Base-by-base conservation (phyloP, 2,888 invertebrate genomes). In the Cryptocephalus moraei region DNA sequence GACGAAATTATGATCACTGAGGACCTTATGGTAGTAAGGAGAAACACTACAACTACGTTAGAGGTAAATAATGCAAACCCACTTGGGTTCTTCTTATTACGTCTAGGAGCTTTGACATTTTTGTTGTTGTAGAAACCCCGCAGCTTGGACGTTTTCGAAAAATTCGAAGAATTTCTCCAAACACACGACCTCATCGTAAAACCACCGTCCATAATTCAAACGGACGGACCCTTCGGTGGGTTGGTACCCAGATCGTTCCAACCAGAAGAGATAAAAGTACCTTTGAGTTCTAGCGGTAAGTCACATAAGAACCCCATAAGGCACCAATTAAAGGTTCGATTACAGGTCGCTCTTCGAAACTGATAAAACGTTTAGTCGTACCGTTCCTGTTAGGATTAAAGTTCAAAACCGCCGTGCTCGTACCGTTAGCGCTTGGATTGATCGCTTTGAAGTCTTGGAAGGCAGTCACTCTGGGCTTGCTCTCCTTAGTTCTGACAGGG, bases 381-480 rank as follows among this genome's bases (percentile, higher is more conserved):
- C 90, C 91, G 40, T 91, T 91, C 78, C 76, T 91, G 47, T 74
- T 91, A 58, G 91, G 90, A 53, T 73, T 91, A 53, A 91, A 90
- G 69, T 86, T 90, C 75, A 90, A 90, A 71, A 84, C 89, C 43
- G 86, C 88, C 13, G 86, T 89, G 32, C 69, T 91, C 59, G 86
- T 89, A 39, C 91, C 90, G 0, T 69, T 90, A 51, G 86, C 86
- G 10, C 75, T 91, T 48, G 86, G 87, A 33, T 72, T 90, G 49
- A 90, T 91, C 62, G 91, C 91, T 0, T 74, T 90, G 47, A 90
- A 90, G 70, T 89, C 91, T 11, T 91, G 91, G 91, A 91, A 91
- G 69, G 91, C 91, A 39, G 74, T 90, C 58, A 90, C 91, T 8
- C 76, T 91, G 55, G 90, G 89, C 50, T 80, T 91, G 4, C 78